Evolutionary conservation across 2,888 invertebrate genomes (phyloP), one percentile per base, ranked within the genome.

Genomic region (Crossocerus cetratus): DNA sequence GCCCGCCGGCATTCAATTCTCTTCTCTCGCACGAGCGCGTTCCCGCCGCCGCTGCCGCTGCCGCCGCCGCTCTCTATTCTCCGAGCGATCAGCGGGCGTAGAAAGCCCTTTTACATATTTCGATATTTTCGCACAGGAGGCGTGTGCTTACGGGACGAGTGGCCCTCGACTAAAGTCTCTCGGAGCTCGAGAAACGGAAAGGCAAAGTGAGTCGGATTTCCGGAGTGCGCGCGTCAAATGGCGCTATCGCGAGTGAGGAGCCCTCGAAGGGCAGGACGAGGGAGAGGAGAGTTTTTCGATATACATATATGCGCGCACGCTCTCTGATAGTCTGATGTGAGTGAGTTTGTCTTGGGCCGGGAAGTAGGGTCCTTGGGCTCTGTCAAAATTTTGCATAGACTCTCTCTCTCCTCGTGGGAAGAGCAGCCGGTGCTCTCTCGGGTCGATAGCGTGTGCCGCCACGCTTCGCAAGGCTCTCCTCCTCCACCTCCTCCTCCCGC

Each of bases 401-500:
- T 73, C n/a, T n/a, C n/a, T n/a, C n/a, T n/a, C n/a, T n/a, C 72
- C 75, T 71, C 77, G 71, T 73, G 83, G 80, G 80, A 84, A 75
- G 80, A n/a, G 32, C 32, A 8, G 32, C 32, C 32, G 32, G 32
- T 32, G 32, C 11, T 16, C 83, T 80, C 85, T 81, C 79, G 86
- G 86, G 83, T 86, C 86, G 86, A 86, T 86, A 86, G 74, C 61
- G 70, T 60, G 54, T 61, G n/a, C 4, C 62, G 75, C 53, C 76
- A 76, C 69, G 81, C 72, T 80, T 63, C 76, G 72, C 65, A 72
- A 72, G 82, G 76, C 32, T 32, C 23, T 23, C n/a, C n/a, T n/a
- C n/a, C n/a, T n/a, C n/a, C n/a, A n/a, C n/a, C n/a, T n/a, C n/a
- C 32, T 79, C 72, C 76, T 78, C 71, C 69, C 68, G 71, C 76